Base-by-base conservation (phyloP, 2,113 vertebrate species). In the Poecilia latipinna region DNA sequence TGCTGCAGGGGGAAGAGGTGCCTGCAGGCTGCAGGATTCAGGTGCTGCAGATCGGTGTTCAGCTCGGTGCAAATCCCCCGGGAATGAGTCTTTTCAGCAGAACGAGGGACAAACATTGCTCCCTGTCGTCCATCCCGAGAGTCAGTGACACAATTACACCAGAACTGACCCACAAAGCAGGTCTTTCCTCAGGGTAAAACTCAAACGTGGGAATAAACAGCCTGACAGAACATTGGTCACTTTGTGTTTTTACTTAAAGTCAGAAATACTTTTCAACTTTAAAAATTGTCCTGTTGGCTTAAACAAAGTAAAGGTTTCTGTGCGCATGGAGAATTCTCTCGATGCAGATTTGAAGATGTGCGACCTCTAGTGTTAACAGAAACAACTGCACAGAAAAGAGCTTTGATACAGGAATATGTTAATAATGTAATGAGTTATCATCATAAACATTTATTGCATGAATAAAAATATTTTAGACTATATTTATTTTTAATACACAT, bases 1-100 rank as follows among this genome's bases (percentile, higher is more conserved):
- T 35, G 85, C 73, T 65, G 76, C 66, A 70, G 81, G 79, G 80
- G 84, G 86, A 75, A 78, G 84, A 84, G 17, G 65, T 37, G 74
- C 74, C 74, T 79, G 84, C 51, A 17, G 72, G 74, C 69, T n/a
- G 51, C 51, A 57, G 51, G 51, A 57, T 77, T 90, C 83, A 88
- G 86, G 78, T 84, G 79, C 64, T 71, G 85, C 65, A 71, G 75
- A 42, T 37, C 35, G 78, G 51, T 81, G 51, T 17, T 32, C 62
- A 35, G 63, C 19, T 62, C 12, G 28, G 61, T 62, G 61, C 28
- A 62, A 32, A 31, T 62, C 61, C n/a, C 28, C 61, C 5, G 8
- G 51, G 51, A 24, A 57, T 57, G 22, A 6, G n/a, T 24, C 3
- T 57, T 57, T 57, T 57, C 51, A 6, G 22, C 51, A 57, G 51